Percentiles rank a stretch among this genome's conserved stretches.
Conservation (phyloP, 2,797 vertebrate genomes). For the Lateolabrax maculatus region DNA sequence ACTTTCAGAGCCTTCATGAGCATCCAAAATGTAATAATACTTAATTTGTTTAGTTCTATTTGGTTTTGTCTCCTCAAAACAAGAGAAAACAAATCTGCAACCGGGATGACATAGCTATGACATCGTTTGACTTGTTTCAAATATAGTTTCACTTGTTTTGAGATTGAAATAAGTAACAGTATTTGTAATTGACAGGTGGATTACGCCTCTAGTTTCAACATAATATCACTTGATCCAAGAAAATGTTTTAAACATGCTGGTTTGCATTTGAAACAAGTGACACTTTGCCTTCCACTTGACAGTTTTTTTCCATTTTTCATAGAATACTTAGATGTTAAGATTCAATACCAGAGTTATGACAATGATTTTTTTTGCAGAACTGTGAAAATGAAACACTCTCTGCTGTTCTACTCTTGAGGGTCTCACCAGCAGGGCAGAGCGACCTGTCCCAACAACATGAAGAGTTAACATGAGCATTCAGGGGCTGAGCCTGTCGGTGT, state of each 20-base stretch:
- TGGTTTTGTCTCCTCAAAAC: conserved; percentile 46
- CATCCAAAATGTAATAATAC: conserved; percentile 20
- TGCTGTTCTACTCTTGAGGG: conserved; percentile 36
- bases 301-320: conserved; percentile 50
- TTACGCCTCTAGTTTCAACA: conserved; percentile 64
- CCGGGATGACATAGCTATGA: conserved; percentile 73
- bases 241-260: conserved; percentile 75
- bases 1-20: conserved; percentile 9
- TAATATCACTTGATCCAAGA: conserved; percentile 67
- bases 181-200: conserved; percentile 71
- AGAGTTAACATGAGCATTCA: conserved; percentile 44
- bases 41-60: conserved; percentile 46
- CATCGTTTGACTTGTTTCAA: conserved; percentile 79
- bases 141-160: conserved; percentile 68
- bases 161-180: conserved; percentile 70
- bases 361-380: conserved; percentile 51
- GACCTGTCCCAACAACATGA: conserved; percentile 51
- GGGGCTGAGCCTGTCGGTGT: conserved; percentile 7
- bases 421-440: conserved; percentile 47
- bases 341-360: conserved; percentile 42
- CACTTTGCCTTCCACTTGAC: conserved; percentile 72
- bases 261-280: conserved; percentile 81
- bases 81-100: conserved; percentile 57
- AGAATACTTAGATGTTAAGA: conserved; percentile 53
- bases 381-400: conserved; percentile 54